phyloP scores from a whole-genome alignment of 2,888 invertebrate species.

The Nephrocerus scutellatus region DNA sequence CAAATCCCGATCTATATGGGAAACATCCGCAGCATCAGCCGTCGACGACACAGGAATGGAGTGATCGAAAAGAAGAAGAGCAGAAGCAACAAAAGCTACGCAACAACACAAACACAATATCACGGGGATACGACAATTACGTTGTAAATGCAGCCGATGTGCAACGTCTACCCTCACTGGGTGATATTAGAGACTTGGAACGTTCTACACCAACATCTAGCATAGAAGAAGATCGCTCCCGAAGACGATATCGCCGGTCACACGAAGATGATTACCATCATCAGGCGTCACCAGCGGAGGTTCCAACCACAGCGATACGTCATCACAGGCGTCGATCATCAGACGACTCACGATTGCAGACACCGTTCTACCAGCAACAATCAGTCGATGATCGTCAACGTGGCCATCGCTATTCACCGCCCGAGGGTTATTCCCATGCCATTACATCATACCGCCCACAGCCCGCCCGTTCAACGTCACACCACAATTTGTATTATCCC shows the following conservation, averaged over 20 bases:
- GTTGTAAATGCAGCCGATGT: conserved; percentile 21
- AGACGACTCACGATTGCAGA: too few relatives aligned
- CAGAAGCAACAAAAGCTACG: conserved; percentile 7
- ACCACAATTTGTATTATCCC: conserved; percentile 55
- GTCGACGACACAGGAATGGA: conserved; percentile 39
- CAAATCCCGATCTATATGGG: conserved; percentile 61
- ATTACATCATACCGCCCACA: conserved; percentile 26
- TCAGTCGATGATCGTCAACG: conserved; percentile 38
- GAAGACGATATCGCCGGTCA: conserved; percentile 29
- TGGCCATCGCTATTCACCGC: conserved; percentile 31
- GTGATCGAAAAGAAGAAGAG: conserved; percentile 35
- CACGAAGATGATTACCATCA: conserved; percentile 21
- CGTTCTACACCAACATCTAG: conserved; percentile 34
- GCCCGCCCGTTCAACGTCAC: conserved; percentile 51
- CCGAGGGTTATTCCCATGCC: conserved; percentile 25
- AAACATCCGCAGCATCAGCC: too few relatives aligned
- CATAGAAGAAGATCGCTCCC: conserved; percentile 35
- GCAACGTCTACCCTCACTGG: conserved; percentile 30
- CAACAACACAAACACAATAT: conserved; percentile 20
- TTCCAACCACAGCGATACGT: conserved; percentile 26
- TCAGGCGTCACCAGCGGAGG: conserved; percentile 10
- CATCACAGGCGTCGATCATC: conserved; percentile 40
- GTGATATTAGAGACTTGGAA: conserved; percentile 26
- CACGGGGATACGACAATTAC: conserved; percentile 29
- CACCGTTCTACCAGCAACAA: too few relatives aligned